Conservation (phyloP, 2,113 vertebrate genomes). For the Rhabdomys dilectus region DNA sequence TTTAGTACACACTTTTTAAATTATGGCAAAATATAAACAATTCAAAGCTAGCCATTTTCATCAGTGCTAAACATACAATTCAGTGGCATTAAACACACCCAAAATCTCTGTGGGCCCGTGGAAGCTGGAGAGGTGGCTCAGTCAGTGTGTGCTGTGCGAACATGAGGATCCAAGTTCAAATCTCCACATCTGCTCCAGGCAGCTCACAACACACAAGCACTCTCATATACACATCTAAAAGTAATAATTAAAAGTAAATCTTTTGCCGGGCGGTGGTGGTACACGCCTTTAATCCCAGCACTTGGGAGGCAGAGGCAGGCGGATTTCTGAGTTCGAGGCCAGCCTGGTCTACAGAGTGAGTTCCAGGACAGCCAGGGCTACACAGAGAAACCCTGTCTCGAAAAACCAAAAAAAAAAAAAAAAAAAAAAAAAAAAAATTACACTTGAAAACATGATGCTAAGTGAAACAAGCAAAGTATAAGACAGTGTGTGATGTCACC, state of each 20-base stretch:
- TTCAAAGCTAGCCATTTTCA: background rate
- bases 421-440: background rate
- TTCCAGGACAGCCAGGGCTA: too few relatives aligned
- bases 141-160: background rate
- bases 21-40: background rate
- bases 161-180: background rate
- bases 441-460: background rate
- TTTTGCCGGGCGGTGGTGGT: too few relatives aligned
- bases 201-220: background rate
- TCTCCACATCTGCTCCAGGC: background rate
- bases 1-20: constrained; percentile 9
- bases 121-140: background rate
- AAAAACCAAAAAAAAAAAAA: too few relatives aligned
- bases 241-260: background rate
- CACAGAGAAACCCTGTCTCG: too few relatives aligned
- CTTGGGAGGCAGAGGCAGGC: too few relatives aligned
- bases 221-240: too few relatives aligned
- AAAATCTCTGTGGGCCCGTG: background rate
- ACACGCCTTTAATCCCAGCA: too few relatives aligned
- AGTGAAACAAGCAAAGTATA: background rate
- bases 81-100: background rate
- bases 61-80: background rate
- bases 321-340: too few relatives aligned
- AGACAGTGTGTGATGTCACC: too few relatives aligned
- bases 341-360: too few relatives aligned